Base-by-base conservation (phyloP, 2,888 invertebrate genomes). In the Lasioglossum oenotherae region DNA sequence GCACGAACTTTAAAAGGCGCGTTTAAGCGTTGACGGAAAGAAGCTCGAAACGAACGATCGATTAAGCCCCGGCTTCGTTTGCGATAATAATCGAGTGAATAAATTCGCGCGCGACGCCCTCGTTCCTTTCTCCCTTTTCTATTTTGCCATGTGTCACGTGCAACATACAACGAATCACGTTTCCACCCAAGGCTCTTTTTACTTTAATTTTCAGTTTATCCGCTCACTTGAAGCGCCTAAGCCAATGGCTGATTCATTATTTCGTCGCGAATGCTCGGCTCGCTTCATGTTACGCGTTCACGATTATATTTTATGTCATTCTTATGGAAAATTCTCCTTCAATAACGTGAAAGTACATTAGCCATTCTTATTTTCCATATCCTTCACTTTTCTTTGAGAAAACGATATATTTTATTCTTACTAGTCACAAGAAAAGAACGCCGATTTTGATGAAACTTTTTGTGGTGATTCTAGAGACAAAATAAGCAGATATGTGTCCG, bases 51-150 rank as follows among this genome's bases (percentile, higher is more conserved):
- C 38, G 69, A 31, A 31, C 64, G 64, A 64, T 64, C 64, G 64
- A 88, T 81, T 80, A 86, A 78, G 44, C 44, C 46, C 53, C 44
- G 75, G 75, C 44, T 74, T 85, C 85, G 72, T 83, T 83, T 81
- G 73, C 81, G 77, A 80, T 88, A 81, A 88, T 85, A 88, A 88
- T 78, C 74, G 60, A 72, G 71, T 44, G 77, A 86, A 77, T 57
- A 78, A 82, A 74, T 75, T 74, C 35, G 6, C 60, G 41, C 31
- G 19, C 64, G 73, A 44, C n/a, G n/a, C 35, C 46, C 10, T 6
- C 44, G 35, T 16, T 23, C 41, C 14, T 46, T 12, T 41, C 10
- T 44, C 57, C 38, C 19, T 12, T 78, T 78, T 81, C n/a, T 44
- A 67, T 85, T 67, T 57, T 44, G 4, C n/a, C 12, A 35, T 44